Percentiles rank a stretch among this genome's conserved stretches.
These are phyloP conservation scores for Hirtodrosophila histrioides DNA, from an alignment of 2,888 invertebrate species.

Conservation along the genomic window DNA sequence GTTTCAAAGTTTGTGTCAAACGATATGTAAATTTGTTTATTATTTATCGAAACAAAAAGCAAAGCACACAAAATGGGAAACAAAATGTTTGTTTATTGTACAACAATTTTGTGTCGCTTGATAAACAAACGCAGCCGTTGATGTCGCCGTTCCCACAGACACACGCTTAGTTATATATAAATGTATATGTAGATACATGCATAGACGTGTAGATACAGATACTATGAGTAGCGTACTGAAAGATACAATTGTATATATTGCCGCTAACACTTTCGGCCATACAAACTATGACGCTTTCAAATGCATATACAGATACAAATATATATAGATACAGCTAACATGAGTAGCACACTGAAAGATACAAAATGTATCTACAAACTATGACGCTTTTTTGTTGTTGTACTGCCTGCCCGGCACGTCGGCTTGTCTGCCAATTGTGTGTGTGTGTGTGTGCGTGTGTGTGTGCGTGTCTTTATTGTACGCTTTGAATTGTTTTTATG, in stretches of 20 bases:
- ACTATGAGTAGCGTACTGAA: conserved; percentile 14
- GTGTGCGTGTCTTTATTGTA: conserved; percentile 75
- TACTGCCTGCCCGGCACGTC: conserved; percentile 17
- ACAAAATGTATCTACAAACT: conserved; percentile 39
- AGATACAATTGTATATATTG: conserved; percentile 7
- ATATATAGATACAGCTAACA: too few species aligned
- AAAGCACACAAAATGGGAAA: conserved; percentile 47
- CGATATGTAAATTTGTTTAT: conserved; percentile 76
- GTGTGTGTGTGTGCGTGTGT: conserved; percentile 15
- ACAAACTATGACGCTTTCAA: conserved; percentile 53
- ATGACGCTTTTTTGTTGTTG: conserved; percentile 30
- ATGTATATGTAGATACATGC: conserved; percentile 16
- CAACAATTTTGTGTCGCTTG: conserved; percentile 73
- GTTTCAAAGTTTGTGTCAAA: conserved; percentile 72
- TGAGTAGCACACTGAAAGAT: conserved; percentile 12
- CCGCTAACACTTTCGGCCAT: conserved; percentile 26
- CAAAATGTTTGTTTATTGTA: conserved; percentile 74
- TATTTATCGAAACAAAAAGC: conserved; percentile 54
- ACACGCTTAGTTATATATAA: conserved; percentile 39
- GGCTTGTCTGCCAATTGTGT: conserved; percentile 26
- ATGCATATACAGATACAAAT: too few species aligned
- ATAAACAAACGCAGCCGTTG: conserved; percentile 67
- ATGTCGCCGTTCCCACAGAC: conserved; percentile 58
- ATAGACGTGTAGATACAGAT: conserved; percentile 2
- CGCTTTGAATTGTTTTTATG: conserved; percentile 83